Evolutionary conservation across 2,888 invertebrate genomes (phyloP).

Genomic region (Mallateleia sp.): DNA sequence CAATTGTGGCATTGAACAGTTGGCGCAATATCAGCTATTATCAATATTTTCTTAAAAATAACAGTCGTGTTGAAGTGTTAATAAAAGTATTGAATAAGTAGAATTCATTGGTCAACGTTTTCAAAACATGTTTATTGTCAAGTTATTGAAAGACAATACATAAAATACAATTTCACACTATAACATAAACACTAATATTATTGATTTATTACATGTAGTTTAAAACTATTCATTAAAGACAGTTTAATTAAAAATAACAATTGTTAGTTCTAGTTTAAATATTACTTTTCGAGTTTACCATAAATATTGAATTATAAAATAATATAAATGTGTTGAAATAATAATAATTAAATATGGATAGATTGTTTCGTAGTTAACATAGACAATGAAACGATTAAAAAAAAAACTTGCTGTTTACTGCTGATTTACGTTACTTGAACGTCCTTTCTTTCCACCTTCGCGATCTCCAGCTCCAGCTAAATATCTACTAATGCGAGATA

Average conservation of each 20-base stretch:
- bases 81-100: not conserved
- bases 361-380: not conserved
- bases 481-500: not conserved
- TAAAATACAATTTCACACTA: too few species aligned
- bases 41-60: not conserved
- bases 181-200: not conserved
- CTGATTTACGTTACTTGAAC: not conserved
- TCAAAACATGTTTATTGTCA: too few species aligned
- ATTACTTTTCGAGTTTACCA: too few species aligned
- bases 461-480: constrained; percentile 4
- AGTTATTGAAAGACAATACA: too few species aligned
- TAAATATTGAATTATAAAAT: not conserved
- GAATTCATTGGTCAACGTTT: not conserved
- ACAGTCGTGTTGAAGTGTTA: not conserved
- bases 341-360: not conserved
- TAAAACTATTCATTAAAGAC: too few species aligned
- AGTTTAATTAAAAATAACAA: too few species aligned
- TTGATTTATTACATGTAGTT: not conserved
- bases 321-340: constrained; percentile 4
- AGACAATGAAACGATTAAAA: not conserved
- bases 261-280: too few species aligned
- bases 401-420: not conserved
- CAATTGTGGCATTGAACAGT: not conserved
- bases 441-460: not conserved
- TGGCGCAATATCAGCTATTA: not conserved